These are phyloP conservation scores for Stichopus horrens DNA, from an alignment of 53 echinoderm and acorn worm genomes.

Conservation along the genomic window DNA sequence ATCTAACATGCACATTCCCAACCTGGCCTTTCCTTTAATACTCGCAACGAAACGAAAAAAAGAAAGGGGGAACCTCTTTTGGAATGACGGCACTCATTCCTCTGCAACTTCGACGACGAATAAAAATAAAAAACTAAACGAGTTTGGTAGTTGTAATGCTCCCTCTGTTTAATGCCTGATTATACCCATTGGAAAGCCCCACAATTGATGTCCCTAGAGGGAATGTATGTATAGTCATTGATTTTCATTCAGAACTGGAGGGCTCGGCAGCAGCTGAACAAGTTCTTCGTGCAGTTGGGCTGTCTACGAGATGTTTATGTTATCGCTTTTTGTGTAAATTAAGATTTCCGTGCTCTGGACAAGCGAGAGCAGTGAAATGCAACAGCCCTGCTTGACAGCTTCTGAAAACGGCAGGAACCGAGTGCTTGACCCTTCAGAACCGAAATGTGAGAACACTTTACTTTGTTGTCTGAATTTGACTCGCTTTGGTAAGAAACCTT, in stretches of 20 bases:
- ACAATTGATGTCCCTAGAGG: slow-evolving; percentile 37
- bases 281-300: slow-evolving; percentile 28
- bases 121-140: slow-evolving; percentile 4
- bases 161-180: slow-evolving; percentile 4
- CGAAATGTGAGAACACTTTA: background rate
- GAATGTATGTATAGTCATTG: slow-evolving; percentile 40
- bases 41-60: background rate
- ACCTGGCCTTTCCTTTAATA: background rate
- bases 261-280: slow-evolving; percentile 39
- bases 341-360: slow-evolving; percentile 26
- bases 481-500: too few relatives aligned
- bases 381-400: slow-evolving; percentile 21
- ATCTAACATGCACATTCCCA: background rate
- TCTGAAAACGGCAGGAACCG: slow-evolving; percentile 15
- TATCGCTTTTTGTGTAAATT: slow-evolving; percentile 41
- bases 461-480: too few relatives aligned
- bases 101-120: slow-evolving; percentile 11
- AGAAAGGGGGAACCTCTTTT: too few relatives aligned
- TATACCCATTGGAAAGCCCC: slow-evolving; percentile 35
- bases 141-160: background rate
- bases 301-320: slow-evolving; percentile 41
- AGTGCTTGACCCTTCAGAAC: slow-evolving; percentile 17
- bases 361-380: slow-evolving; percentile 1
- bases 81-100: background rate
- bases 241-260: slow-evolving; percentile 40